Conservation (phyloP, 2,888 invertebrate genomes). For the Rhagonycha fulva region DNA sequence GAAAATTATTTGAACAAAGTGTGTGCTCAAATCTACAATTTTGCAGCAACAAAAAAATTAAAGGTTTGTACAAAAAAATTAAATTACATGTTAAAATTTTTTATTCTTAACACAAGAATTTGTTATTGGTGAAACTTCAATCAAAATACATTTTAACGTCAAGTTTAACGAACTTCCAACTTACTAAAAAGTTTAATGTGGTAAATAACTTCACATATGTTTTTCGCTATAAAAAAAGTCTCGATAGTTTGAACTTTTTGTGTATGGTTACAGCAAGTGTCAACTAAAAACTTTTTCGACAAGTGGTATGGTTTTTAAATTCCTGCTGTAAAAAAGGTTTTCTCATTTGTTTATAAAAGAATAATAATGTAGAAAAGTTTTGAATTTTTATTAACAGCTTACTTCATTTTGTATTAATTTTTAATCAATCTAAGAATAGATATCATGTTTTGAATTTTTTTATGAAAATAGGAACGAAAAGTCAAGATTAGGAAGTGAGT, state of each 20-base stretch:
- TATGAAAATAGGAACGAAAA: not conserved
- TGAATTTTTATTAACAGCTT: not conserved
- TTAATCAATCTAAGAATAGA: not conserved
- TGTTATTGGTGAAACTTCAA: not conserved
- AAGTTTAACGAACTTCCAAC: not conserved
- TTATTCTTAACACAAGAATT: not conserved
- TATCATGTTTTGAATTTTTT: not conserved
- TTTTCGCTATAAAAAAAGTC: not conserved
- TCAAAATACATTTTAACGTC: not conserved
- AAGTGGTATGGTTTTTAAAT: not conserved
- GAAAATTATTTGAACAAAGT: not conserved
- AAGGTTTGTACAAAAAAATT: not conserved
- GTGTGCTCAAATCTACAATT: not conserved
- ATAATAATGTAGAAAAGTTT: not conserved
- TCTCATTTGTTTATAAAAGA: not conserved
- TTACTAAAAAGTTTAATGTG: not conserved
- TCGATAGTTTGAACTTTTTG: not conserved
- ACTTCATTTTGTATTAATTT: not conserved
- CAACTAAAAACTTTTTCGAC: not conserved
- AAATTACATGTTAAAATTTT: not conserved
- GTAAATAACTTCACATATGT: not conserved
- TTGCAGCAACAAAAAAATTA: not conserved
- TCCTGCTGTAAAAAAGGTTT: not conserved
- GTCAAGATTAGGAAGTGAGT: not conserved
- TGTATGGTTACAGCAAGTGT: not conserved